Base-by-base conservation (phyloP, 2,797 vertebrate genomes). In the Mus minutoides region DNA sequence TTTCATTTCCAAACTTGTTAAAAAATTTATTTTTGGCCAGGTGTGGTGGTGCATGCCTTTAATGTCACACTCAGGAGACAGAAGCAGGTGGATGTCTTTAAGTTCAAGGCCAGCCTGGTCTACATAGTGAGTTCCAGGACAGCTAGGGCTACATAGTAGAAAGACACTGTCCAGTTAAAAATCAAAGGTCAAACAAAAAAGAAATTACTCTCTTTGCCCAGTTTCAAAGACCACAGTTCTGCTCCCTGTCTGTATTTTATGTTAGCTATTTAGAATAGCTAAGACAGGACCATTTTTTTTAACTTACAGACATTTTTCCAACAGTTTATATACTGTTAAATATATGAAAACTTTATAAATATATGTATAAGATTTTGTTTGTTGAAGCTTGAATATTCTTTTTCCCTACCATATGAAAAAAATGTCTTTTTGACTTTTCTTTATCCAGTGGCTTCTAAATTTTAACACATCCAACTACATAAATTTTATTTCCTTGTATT, bases 211-310 rank as follows among this genome's bases (percentile, higher is more conserved):
- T 24, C 95, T 77, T 93, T 71, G 24, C 37, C 29, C 46, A 49
- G 40, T 87, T 76, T 60, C 54, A 21, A 4, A 62, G 8, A 43
- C 29, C 82, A 77, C 85, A 91, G 16, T 75, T 52, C 62, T 77
- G 16, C 24, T 79, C 82, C 54, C 78, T 0, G 14, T 94, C 37
- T 82, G 9, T 89, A 90, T 49, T 89, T 94, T 91, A 54, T 73
- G 58, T 75, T 37, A 87, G 7, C 8, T 79, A 14, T 83, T 92
- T 95, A 83, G 62, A 93, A 94, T 92, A 88, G 56, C 88, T 52
- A 92, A 76, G 58, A 56, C n/a, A 83, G 22, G 67, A 79, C 62
- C 31, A 2, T 85, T 71, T 67, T 78, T 24, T 69, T 62, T 79
- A 83, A 54, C 58, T 92, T 67, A 89, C 0, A 91, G 91, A 64